Conservation (phyloP, 2,113 vertebrate species). For the Coreoperca whiteheadi region DNA sequence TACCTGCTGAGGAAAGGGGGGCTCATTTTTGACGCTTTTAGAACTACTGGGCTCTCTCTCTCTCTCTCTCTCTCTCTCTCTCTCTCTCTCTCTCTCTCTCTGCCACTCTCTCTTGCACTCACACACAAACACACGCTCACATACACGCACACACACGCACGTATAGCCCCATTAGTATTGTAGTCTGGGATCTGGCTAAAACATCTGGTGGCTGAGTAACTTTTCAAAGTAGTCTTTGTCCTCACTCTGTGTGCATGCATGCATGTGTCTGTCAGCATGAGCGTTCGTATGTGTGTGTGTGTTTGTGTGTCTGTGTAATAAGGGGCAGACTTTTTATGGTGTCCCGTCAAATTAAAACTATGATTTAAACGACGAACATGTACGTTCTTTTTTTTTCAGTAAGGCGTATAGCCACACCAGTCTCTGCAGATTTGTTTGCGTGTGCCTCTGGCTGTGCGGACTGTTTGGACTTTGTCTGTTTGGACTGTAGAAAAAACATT, state of each 20-base stretch:
- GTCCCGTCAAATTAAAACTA: slow-evolving; percentile 78
- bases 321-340: slow-evolving; percentile 76
- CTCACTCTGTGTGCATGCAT: slow-evolving; percentile 56
- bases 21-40: slow-evolving; percentile 43
- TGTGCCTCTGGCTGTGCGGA: slow-evolving; percentile 31
- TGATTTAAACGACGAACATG: slow-evolving; percentile 73
- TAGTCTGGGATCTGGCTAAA: slow-evolving; percentile 79
- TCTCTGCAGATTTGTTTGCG: neutral
- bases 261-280: slow-evolving; percentile 56
- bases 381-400: slow-evolving; percentile 37
- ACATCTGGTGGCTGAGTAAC: slow-evolving; percentile 81
- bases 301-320: slow-evolving; percentile 63
- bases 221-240: slow-evolving; percentile 83
- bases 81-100: neutral
- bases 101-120: neutral
- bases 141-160: slow-evolving; percentile 26
- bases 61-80: neutral
- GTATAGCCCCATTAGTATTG: slow-evolving; percentile 72
- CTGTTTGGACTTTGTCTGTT: slow-evolving; percentile 6
- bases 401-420: slow-evolving; percentile 43
- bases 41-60: slow-evolving; percentile 27
- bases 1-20: slow-evolving; percentile 28
- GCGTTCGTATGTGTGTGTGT: slow-evolving; percentile 22
- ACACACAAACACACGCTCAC: slow-evolving; percentile 32
- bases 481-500: slow-evolving; percentile 29